Percentiles rank a stretch among this genome's conserved stretches.
Conservation (phyloP, 1,140 invertebrate species). For the Cyphomyrmex costatus region DNA sequence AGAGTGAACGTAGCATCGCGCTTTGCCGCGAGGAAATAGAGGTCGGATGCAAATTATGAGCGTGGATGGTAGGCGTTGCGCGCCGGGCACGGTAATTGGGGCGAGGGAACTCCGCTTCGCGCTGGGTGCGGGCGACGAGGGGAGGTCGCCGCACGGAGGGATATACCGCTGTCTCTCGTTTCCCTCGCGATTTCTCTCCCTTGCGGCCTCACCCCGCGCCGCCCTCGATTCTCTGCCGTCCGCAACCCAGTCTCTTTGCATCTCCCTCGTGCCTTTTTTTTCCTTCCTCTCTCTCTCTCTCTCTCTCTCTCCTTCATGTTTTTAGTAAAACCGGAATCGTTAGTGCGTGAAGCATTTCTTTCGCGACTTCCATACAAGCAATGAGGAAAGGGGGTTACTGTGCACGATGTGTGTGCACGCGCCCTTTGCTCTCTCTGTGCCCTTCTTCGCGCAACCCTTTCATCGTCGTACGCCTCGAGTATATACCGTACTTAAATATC, state of each 20-base stretch:
- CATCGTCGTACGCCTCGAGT: slow-evolving; percentile 28
- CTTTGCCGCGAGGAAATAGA: slow-evolving; percentile 67
- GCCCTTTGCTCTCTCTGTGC: slow-evolving; percentile 56
- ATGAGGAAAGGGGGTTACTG: slow-evolving; percentile 63
- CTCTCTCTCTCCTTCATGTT: no score
- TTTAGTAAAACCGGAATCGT: slow-evolving; percentile 61
- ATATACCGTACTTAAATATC: slow-evolving; percentile 62
- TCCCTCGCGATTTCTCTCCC: slow-evolving; percentile 50
- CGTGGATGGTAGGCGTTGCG: slow-evolving; percentile 63
- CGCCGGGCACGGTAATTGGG: slow-evolving; percentile 74
- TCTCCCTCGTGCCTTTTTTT: slow-evolving; percentile 36
- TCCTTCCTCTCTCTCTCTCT: no score
- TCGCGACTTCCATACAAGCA: slow-evolving; percentile 32
- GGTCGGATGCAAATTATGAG: slow-evolving; percentile 76
- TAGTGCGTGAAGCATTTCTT: slow-evolving; percentile 58
- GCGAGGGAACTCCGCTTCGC: slow-evolving; percentile 67
- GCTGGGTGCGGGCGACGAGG: slow-evolving; percentile 10
- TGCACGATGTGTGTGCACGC: slow-evolving; percentile 63
- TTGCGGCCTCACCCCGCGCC: slow-evolving; percentile 54
- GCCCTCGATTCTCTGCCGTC: slow-evolving; percentile 11
- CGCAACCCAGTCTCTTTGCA: slow-evolving; percentile 40
- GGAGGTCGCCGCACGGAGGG: neutral
- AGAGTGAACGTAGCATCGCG: slow-evolving; percentile 31
- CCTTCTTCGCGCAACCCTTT: slow-evolving; percentile 41
- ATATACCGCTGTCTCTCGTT: slow-evolving; percentile 49